Conservation (phyloP, 2,113 vertebrate species). For the Anas platyrhynchos region DNA sequence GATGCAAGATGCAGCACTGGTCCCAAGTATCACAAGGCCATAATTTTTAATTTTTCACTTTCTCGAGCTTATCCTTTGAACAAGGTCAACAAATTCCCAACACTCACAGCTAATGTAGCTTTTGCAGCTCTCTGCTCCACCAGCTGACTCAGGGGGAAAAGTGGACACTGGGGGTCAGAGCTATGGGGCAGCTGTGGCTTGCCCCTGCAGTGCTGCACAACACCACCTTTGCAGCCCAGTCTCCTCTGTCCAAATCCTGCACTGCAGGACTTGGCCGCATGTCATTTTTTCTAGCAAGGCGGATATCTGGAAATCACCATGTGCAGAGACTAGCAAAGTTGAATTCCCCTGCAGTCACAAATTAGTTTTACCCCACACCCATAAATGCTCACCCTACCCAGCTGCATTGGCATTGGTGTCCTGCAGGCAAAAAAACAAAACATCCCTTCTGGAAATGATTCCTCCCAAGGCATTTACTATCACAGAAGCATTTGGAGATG, state of each 20-base stretch:
- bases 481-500: neutral
- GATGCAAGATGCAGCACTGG: neutral
- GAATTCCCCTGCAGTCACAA: neutral
- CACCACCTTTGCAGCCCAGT: neutral
- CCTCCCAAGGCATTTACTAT: neutral
- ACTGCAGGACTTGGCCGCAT: neutral
- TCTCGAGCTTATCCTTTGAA: neutral
- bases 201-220: neutral
- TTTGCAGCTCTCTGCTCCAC: neutral
- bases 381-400: neutral
- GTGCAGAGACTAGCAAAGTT: neutral
- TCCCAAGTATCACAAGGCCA: neutral
- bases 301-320: neutral
- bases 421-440: neutral
- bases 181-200: neutral
- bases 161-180: neutral
- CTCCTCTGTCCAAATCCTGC: neutral
- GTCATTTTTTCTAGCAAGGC: neutral
- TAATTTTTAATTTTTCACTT: neutral
- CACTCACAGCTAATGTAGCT: neutral
- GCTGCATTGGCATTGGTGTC: neutral
- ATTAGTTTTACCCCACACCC: neutral
- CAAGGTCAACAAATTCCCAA: neutral
- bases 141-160: neutral
- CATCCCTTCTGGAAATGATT: neutral